Evolutionary conservation across 1,140 invertebrate genomes (phyloP).

Genomic region (Wiebesia pumilae): DNA sequence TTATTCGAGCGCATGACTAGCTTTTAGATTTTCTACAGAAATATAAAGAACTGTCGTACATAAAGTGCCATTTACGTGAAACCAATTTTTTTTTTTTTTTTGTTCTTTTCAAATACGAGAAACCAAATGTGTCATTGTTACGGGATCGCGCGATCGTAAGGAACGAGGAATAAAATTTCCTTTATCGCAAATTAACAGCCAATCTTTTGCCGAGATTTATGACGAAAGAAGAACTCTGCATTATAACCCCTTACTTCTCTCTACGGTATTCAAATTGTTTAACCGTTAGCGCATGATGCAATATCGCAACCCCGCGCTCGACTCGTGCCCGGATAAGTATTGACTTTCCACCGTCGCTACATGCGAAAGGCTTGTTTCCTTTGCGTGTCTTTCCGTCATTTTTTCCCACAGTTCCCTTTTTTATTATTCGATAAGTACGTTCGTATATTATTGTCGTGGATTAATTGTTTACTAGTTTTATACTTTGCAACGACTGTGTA

Average conservation of each 20-base stretch:
- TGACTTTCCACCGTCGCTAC: slow-evolving; percentile 44
- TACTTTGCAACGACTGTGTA: background rate
- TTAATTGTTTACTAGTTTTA: slow-evolving; percentile 10
- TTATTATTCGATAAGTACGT: background rate
- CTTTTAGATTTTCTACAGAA: too few relatives aligned
- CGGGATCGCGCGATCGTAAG: background rate
- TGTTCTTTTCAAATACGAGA: too few relatives aligned
- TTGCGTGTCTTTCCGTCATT: slow-evolving; percentile 29
- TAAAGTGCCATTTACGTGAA: too few relatives aligned
- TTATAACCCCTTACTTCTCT: background rate
- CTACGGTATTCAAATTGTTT: slow-evolving; percentile 32
- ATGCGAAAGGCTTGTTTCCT: slow-evolving; percentile 27
- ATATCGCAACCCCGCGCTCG: slow-evolving; percentile 7
- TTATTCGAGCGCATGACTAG: too few relatives aligned
- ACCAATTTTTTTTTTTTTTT: too few relatives aligned
- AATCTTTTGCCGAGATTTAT: slow-evolving; percentile 27
- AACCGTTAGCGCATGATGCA: slow-evolving; percentile 34
- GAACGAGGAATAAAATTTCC: background rate
- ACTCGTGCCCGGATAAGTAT: slow-evolving; percentile 31
- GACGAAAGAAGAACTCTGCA: background rate
- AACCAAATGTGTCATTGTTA: background rate
- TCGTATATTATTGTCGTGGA: slow-evolving; percentile 31
- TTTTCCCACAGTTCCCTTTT: slow-evolving; percentile 36
- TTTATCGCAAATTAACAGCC: slow-evolving; percentile 29
- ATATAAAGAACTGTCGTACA: too few relatives aligned